phyloP scores from a whole-genome alignment of 2,113 vertebrate genomes.

The Megaceryle maxima region DNA sequence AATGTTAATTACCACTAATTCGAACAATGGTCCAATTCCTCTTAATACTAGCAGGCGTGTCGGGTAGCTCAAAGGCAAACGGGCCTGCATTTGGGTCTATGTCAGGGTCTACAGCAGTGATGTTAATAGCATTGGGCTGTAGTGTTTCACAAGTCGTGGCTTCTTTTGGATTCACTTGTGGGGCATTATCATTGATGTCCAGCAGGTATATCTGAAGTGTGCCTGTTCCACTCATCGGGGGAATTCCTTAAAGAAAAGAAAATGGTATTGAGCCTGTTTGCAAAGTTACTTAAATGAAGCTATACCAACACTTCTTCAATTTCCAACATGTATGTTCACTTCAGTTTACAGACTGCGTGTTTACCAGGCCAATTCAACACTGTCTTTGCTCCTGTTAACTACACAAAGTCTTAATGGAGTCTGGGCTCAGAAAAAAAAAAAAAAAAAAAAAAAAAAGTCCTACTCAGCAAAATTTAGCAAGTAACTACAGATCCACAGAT shows the following conservation, averaged over 20 bases:
- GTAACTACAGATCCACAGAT: neutral
- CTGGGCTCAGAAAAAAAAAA: neutral
- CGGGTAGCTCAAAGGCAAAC: conserved; percentile 91
- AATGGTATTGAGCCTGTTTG: neutral
- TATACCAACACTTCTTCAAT: neutral
- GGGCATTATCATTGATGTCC: conserved; percentile 97
- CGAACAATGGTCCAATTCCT: conserved; percentile 96
- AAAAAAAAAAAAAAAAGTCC: neutral
- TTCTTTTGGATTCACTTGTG: conserved; percentile 90
- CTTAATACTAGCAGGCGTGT: conserved; percentile 82
- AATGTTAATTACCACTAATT: conserved; percentile 81
- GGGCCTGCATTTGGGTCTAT: conserved; percentile 95
- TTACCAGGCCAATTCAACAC: neutral
- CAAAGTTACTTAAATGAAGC: neutral
- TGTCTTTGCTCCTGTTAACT: neutral
- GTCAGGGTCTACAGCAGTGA: conserved; percentile 93
- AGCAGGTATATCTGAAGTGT: conserved; percentile 92
- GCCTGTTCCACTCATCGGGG: conserved; percentile 91
- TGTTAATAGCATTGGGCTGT: conserved; percentile 94
- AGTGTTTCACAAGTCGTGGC: conserved; percentile 91
- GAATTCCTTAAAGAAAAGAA: conserved; percentile 77
- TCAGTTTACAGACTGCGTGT: neutral
- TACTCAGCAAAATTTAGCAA: neutral
- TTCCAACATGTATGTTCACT: neutral
- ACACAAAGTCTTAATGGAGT: neutral